phyloP scores from a whole-genome alignment of 2,888 invertebrate genomes.

The Megamerina dolium region DNA sequence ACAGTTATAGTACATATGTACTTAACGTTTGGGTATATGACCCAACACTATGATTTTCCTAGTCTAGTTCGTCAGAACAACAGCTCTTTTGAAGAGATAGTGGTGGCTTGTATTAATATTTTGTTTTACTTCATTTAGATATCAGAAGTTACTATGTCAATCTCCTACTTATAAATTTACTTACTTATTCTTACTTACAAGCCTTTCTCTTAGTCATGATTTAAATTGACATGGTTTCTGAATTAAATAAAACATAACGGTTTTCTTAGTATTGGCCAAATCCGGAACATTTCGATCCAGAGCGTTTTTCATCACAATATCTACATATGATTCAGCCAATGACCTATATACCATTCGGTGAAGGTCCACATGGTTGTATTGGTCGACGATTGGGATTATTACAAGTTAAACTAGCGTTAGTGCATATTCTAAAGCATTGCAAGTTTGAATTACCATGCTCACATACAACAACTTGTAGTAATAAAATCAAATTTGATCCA shows the following conservation, averaged over 20 bases:
- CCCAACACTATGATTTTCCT: no score
- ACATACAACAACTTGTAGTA: slow-evolving; percentile 24
- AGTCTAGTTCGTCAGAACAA: no score
- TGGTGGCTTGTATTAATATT: no score
- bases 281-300: slow-evolving; percentile 38
- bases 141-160: no score
- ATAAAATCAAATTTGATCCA: slow-evolving; percentile 37
- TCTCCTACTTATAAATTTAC: not conserved
- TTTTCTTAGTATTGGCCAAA: slow-evolving; percentile 37
- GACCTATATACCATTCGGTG: slow-evolving; percentile 43
- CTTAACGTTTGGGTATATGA: no score
- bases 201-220: not conserved
- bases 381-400: slow-evolving; percentile 43
- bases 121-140: no score
- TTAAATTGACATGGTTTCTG: no score
- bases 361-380: slow-evolving; percentile 43
- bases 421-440: slow-evolving; percentile 32
- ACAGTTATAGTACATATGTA: no score
- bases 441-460: slow-evolving; percentile 30
- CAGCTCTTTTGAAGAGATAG: no score
- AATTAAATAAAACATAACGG: no score
- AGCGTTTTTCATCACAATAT: slow-evolving; percentile 33
- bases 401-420: slow-evolving; percentile 39
- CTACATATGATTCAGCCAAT: slow-evolving; percentile 28
- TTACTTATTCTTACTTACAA: not conserved